phyloP scores from a whole-genome alignment of 2,888 invertebrate genomes.

The Tipula helvola region DNA sequence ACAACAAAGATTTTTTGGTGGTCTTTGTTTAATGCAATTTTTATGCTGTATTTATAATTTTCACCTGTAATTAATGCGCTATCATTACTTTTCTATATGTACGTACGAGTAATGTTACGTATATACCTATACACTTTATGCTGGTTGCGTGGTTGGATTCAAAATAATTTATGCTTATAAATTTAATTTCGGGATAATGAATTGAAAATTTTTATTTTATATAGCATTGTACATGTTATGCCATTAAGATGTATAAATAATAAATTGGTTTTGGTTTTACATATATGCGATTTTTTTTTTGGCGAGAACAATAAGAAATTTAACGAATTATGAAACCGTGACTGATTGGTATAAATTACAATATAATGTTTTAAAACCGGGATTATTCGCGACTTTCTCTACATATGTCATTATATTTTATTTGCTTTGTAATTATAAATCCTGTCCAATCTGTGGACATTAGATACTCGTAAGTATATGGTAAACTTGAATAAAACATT shows the following conservation, averaged over 20 bases:
- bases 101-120: not conserved
- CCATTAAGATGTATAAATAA: not conserved
- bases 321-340: not conserved
- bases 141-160: not conserved
- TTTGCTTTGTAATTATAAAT: no score
- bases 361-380: not conserved
- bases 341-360: not conserved
- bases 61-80: not conserved
- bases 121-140: not conserved
- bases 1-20: not conserved
- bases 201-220: not conserved
- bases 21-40: not conserved
- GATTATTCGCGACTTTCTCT: not conserved
- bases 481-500: no score
- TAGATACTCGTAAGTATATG: no score
- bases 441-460: no score
- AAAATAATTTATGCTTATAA: not conserved
- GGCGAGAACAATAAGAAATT: not conserved
- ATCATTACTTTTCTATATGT: not conserved
- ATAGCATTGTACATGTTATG: not conserved
- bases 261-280: not conserved
- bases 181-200: not conserved
- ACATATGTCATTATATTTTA: no score
- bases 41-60: not conserved
- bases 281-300: not conserved